Base-by-base conservation (phyloP, 2,888 invertebrate genomes). In the Callyntrura guangdongensis region DNA sequence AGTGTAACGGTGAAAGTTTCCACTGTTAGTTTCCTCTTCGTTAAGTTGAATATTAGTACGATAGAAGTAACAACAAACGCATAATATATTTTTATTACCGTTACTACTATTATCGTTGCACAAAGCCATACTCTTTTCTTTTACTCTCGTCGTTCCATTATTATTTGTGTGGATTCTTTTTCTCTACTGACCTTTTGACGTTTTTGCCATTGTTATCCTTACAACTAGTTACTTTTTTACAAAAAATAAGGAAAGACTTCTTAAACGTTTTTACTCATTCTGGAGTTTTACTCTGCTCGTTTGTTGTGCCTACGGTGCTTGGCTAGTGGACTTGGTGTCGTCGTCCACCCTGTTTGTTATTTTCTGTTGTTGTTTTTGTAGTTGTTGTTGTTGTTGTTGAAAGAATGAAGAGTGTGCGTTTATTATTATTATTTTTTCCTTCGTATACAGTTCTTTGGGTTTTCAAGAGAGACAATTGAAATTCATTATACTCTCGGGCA, bases 401-500 rank as follows among this genome's bases (percentile, higher is more conserved):
- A 79, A 79, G 79, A 59, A 56, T 59, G 56, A 69, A 45, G 53
- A 53, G 56, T 27, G 27, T 79, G 79, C 87, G 47, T 49, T 61
- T 72, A 67, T 86, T 74, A 45, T 49, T 74, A 27, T 69, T 59
- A 22, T 53, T 64, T 79, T 36, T 49, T 56, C 11, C 17, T 36
- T 74, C 64, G 36, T 86, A 17, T 36, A 20, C 74, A 11, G 20
- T 61, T 61, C 36, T 22, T 27, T 20, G 53, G 12, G 25, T 49
- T 77, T 86, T 59, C 17, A 79, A 47, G 69, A 72, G 74, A 67
- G 67, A 89, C 83, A 84, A 84, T 84, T 84, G 89, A 84, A 89
- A 89, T 83, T 88, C 88, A 88, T 88, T 88, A 88, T 59, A 88
- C 88, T 88, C 88, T 88, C 82, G 88, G 88, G 88, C 82, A 79